Evolutionary conservation across 1,140 invertebrate genomes (phyloP), one percentile per base, ranked within the genome.

Genomic region (Dinoponera quadriceps): DNA sequence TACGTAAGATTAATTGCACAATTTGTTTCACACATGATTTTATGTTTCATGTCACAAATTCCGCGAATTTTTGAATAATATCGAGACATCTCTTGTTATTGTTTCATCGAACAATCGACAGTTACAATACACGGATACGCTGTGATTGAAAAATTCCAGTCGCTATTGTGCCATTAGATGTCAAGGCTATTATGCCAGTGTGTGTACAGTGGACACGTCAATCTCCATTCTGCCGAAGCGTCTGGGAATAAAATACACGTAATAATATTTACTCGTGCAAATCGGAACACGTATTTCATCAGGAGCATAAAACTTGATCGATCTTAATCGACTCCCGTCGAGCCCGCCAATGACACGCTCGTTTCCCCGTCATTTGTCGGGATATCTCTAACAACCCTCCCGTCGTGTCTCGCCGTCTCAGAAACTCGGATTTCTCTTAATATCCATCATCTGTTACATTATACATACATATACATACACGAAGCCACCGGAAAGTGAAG

Each of bases 371-470:
- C 20, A 25, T 68, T 38, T 5, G 13, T 69, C 29, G 44, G 75
- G 13, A 57, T 69, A 20, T 63, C 14, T 4, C 66, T 68, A 44
- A 78, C 3, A 25, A 38, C 11, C 22, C 18, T 16, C n/a, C 4
- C 14, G 14, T 75, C 18, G 4, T 69, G 11, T 29, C n/a, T 69
- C 29, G 48, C 5, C 25, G 11, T 25, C 20, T 29, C 14, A 25
- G 38, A 51, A 25, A 66, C 13, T 55, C 29, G 22, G 38, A 55
- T 72, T 85, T 69, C 51, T n/a, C 49, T 84, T 86, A 77, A 75
- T 88, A 84, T 81, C 59, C 62, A 88, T 81, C 54, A 82, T 72
- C 14, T 57, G 9, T 60, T 57, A 75, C 29, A 63, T 81, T 83
- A 51, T 44, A 33, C 38, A 11, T 44, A 44, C 9, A 44, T 44